These are phyloP conservation scores for Pachliopta kotzebuea DNA, from an alignment of 2,888 invertebrate genomes.

Conservation along the genomic window DNA sequence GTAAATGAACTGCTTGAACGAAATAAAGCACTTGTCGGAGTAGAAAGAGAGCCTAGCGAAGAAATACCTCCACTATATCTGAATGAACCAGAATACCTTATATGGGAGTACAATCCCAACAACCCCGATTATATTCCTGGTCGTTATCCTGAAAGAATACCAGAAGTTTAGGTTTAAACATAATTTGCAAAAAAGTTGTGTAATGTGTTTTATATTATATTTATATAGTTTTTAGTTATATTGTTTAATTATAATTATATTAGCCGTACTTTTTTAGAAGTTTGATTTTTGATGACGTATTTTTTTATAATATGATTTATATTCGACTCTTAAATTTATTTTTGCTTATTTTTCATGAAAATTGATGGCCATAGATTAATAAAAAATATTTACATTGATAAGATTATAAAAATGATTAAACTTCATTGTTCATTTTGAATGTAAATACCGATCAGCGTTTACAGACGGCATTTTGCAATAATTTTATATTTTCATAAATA, in stretches of 20 bases:
- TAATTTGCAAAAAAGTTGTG: neutral
- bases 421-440: neutral
- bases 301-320: neutral
- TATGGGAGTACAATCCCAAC: constrained; percentile 76
- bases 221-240: neutral
- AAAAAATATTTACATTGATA: neutral
- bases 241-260: neutral
- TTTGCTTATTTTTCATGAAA: neutral
- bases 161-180: constrained; percentile 58
- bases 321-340: neutral
- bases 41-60: constrained; percentile 63
- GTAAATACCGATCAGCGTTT: neutral
- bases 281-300: neutral
- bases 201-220: neutral
- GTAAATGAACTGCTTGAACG: constrained; percentile 70
- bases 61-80: constrained; percentile 72
- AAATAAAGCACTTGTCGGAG: constrained; percentile 61
- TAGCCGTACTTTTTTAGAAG: no score
- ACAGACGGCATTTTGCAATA: no score
- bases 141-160: constrained; percentile 60
- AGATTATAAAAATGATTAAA: neutral
- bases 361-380: neutral
- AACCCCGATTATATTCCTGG: constrained; percentile 70
- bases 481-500: no score
- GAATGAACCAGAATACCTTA: constrained; percentile 72